Conservation (phyloP, 2,888 invertebrate species). For the Myopa tessellatipennis region DNA sequence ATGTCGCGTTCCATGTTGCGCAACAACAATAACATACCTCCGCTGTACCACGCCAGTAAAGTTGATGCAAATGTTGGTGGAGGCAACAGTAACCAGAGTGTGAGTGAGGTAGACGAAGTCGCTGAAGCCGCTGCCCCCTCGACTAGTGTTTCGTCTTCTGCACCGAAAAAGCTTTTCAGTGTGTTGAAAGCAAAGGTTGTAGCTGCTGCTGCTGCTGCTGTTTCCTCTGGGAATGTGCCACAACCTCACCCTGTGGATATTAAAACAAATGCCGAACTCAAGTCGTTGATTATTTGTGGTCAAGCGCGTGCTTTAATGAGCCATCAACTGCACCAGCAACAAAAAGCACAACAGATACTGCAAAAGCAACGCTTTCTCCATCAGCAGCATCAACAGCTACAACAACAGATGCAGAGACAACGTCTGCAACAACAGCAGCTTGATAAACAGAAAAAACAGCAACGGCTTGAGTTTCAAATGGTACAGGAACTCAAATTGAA, state of each 20-base stretch:
- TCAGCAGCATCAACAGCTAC: constrained; percentile 32
- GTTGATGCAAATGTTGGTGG: constrained; percentile 19
- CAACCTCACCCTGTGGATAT: constrained; percentile 25
- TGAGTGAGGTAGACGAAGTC: background rate
- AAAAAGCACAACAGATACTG: constrained; percentile 43
- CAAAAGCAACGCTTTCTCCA: constrained; percentile 33
- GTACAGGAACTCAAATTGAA: constrained; percentile 3
- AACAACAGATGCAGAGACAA: constrained; percentile 13
- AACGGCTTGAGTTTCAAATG: constrained; percentile 33
- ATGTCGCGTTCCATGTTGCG: constrained; percentile 52
- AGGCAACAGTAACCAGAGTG: constrained; percentile 2
- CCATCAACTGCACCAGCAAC: constrained; percentile 49
- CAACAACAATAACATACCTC: constrained; percentile 39
- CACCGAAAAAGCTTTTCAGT: constrained; percentile 50
- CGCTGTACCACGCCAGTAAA: constrained; percentile 41
- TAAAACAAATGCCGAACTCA: constrained; percentile 42
- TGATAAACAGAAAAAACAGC: constrained; percentile 33
- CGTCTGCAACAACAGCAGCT: constrained; percentile 24
- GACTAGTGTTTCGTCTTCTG: background rate
- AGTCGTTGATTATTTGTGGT: constrained; percentile 44
- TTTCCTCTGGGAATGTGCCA: background rate
- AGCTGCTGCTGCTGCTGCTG: background rate
- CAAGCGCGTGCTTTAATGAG: constrained; percentile 41
- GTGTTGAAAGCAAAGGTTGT: constrained; percentile 48
- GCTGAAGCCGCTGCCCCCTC: constrained; percentile 25